Evolutionary conservation across 2,888 invertebrate species (phyloP).

Genomic region (Sesamia inferens): DNA sequence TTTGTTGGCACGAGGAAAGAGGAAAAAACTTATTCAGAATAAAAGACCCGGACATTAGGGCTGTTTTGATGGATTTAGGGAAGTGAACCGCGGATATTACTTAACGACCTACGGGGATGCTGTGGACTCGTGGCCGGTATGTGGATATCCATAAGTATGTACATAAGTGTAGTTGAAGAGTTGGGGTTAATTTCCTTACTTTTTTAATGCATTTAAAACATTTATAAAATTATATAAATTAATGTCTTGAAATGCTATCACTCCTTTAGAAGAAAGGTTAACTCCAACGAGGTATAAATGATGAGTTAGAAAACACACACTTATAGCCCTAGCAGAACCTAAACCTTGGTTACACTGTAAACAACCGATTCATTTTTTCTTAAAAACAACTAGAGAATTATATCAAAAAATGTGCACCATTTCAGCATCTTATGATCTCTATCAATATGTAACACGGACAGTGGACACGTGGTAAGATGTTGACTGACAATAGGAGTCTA

Average conservation of each 20-base stretch:
- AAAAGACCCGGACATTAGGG: conserved; percentile 75
- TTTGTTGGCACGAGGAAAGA: conserved; percentile 80
- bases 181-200: neutral
- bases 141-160: neutral
- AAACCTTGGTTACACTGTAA: neutral
- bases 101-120: conserved; percentile 48
- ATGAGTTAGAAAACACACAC: neutral
- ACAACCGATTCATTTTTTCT: too few relatives aligned
- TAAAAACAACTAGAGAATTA: neutral
- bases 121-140: conserved; percentile 11
- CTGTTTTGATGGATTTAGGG: conserved; percentile 74
- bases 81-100: conserved; percentile 58
- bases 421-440: too few relatives aligned
- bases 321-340: too few relatives aligned
- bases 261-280: neutral
- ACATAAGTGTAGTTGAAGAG: neutral
- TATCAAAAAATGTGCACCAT: neutral
- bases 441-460: neutral
- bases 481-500: neutral
- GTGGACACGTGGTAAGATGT: neutral
- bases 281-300: neutral
- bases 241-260: too few relatives aligned
- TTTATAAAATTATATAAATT: neutral
- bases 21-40: conserved; percentile 75
- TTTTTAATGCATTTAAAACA: neutral